Percentiles rank a stretch among this genome's conserved stretches.
Evolutionary conservation across 2,797 vertebrate genomes (phyloP).

Genomic region (Sternarchorhynchus goeldii): DNA sequence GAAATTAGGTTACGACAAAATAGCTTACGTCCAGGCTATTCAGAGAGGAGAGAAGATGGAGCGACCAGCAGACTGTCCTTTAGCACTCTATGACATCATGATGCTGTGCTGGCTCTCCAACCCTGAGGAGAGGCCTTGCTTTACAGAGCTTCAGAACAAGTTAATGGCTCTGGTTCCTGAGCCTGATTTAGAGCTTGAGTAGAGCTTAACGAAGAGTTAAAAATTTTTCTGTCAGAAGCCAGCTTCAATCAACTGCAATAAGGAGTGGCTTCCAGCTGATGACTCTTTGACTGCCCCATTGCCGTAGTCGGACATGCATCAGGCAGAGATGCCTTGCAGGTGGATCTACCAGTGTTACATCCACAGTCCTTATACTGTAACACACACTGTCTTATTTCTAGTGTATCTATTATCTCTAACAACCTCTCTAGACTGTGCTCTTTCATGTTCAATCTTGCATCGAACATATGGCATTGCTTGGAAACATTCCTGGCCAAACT

Average conservation of each 20-base stretch:
- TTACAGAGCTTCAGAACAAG: constrained; percentile 47
- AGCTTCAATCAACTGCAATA: not conserved
- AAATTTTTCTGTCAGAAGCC: not conserved
- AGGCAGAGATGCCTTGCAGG: too few species aligned
- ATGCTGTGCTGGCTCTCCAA: constrained; percentile 59
- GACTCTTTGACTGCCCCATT: too few species aligned
- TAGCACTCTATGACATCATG: constrained; percentile 59
- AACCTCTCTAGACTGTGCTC: too few species aligned
- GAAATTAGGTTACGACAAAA: constrained; percentile 49
- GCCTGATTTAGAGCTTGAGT: constrained; percentile 36
- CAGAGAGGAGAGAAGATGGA: constrained; percentile 47
- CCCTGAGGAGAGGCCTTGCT: constrained; percentile 53
- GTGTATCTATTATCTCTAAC: too few species aligned
- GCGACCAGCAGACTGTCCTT: constrained; percentile 49
- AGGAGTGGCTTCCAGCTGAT: too few species aligned
- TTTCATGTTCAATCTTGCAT: too few species aligned
- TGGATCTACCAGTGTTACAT: too few species aligned
- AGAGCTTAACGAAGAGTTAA: constrained; percentile 1
- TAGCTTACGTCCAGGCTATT: constrained; percentile 46
- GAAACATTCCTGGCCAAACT: too few species aligned
- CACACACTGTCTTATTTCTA: too few species aligned
- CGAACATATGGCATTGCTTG: too few species aligned
- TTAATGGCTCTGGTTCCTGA: constrained; percentile 52
- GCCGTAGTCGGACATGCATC: too few species aligned
- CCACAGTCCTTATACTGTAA: too few species aligned